Evolutionary conservation across 2,888 invertebrate genomes (phyloP).

Genomic region (Drosophila niveifrons): DNA sequence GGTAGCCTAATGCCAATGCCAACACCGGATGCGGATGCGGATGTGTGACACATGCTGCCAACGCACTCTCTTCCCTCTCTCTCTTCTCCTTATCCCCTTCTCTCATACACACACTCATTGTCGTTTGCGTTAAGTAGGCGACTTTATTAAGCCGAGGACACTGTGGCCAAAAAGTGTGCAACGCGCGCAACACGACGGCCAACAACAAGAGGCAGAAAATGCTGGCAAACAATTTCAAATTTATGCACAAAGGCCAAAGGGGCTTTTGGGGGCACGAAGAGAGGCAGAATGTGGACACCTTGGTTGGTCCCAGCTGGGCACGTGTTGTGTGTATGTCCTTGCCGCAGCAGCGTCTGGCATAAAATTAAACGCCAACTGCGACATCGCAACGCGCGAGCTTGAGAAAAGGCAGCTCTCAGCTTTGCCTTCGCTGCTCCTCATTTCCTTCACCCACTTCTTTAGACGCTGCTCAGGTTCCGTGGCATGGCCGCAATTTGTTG

Average conservation of each 20-base stretch:
- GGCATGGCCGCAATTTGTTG: conserved; percentile 67
- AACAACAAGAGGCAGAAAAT: conserved; percentile 23
- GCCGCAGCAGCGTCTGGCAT: conserved; percentile 66
- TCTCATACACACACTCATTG: conserved; percentile 54
- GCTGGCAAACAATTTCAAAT: conserved; percentile 51
- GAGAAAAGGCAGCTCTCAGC: conserved; percentile 20
- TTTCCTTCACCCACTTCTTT: not conserved
- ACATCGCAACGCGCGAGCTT: conserved; percentile 37
- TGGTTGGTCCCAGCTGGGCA: conserved; percentile 52
- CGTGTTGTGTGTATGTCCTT: conserved; percentile 61
- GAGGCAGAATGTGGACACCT: conserved; percentile 37
- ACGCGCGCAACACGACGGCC: conserved; percentile 30
- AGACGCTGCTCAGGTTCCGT: conserved; percentile 1
- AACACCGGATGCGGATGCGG: conserved; percentile 71
- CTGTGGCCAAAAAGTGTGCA: conserved; percentile 59
- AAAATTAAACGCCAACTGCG: conserved; percentile 67
- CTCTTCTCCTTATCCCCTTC: not conserved
- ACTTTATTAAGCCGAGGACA: conserved; percentile 75
- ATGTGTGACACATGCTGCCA: conserved; percentile 67
- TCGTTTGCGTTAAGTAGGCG: conserved; percentile 74
- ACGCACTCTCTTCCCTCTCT: not conserved
- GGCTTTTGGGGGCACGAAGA: conserved; percentile 18
- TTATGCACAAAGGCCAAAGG: conserved; percentile 52
- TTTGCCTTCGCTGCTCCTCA: not conserved
- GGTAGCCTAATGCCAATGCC: conserved; percentile 72